A percentile compares a stretch with the other conserved stretches of the same genome.
These are phyloP conservation scores for Puntigrus tetrazona DNA, from an alignment of 2,113 vertebrate species.

Conservation along the genomic window DNA sequence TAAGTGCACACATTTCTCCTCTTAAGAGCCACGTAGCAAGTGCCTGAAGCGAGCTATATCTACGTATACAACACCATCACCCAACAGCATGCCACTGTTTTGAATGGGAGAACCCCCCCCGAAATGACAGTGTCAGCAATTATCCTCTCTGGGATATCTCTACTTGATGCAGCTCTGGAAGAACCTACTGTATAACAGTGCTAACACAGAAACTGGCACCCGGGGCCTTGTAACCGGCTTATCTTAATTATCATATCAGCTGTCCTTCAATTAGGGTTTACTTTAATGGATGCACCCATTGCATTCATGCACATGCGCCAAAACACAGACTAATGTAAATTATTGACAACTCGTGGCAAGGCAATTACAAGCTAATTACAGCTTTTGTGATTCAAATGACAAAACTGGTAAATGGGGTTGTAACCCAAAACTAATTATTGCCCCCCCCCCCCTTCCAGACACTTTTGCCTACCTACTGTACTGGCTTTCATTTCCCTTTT, in stretches of 20 bases:
- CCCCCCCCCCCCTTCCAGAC: slow-evolving; percentile 4
- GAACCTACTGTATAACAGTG: slow-evolving; percentile 64
- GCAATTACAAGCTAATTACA: slow-evolving; percentile 59
- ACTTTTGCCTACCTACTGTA: slow-evolving; percentile 13
- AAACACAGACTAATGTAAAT: slow-evolving; percentile 65
- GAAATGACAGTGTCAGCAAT: not conserved
- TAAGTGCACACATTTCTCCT: not conserved
- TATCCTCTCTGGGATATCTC: not conserved
- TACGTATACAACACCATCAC: not conserved
- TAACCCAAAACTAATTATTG: slow-evolving; percentile 55
- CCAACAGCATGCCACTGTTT: not conserved
- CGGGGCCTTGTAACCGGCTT: slow-evolving; percentile 57
- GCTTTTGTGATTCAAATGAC: slow-evolving; percentile 59
- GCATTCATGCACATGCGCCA: slow-evolving; percentile 49
- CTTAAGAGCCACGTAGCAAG: not conserved
- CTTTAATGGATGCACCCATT: slow-evolving; percentile 50
- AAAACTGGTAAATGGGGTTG: slow-evolving; percentile 53
- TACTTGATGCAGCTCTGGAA: slow-evolving; percentile 40
- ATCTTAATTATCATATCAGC: slow-evolving; percentile 72
- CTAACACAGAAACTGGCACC: slow-evolving; percentile 60
- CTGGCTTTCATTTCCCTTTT: slow-evolving; percentile 28
- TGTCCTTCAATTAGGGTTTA: slow-evolving; percentile 58
- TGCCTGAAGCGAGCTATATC: not conserved
- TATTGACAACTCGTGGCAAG: slow-evolving; percentile 60
- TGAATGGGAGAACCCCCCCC: not conserved